Conservation (phyloP, 2,888 invertebrate species). For the Itoplectis maculator region DNA sequence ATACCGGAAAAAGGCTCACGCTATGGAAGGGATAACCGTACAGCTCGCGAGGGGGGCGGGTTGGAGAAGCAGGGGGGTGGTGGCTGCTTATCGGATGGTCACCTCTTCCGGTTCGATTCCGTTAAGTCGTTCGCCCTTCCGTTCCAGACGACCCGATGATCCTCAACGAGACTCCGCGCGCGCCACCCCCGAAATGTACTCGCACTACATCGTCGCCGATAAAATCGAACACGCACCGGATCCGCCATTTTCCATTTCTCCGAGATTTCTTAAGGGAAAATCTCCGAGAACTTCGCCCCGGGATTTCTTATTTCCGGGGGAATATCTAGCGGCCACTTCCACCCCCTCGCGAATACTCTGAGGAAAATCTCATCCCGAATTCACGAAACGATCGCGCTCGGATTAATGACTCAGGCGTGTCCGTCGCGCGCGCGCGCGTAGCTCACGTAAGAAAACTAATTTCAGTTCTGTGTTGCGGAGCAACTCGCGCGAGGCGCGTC, state of each 20-base stretch:
- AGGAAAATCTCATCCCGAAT: conserved; percentile 9
- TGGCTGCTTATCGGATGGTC: conserved; percentile 33
- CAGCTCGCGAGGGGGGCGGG: neutral
- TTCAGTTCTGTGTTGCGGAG: conserved; percentile 32
- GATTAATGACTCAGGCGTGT: conserved; percentile 30
- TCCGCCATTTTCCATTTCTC: conserved; percentile 2
- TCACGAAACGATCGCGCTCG: conserved; percentile 12
- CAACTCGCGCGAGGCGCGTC: conserved; percentile 15
- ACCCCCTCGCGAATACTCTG: too few species aligned
- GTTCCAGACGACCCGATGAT: neutral
- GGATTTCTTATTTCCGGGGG: conserved; percentile 13
- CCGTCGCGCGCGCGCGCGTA: conserved; percentile 3
- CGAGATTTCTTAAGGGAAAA: conserved; percentile 7
- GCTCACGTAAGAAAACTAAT: conserved; percentile 56
- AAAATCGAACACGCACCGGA: neutral
- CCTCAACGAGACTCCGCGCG: neutral
- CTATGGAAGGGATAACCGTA: conserved; percentile 30
- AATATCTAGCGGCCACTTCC: too few species aligned
- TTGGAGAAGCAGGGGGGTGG: too few species aligned
- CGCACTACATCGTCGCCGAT: neutral
- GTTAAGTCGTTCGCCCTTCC: conserved; percentile 18
- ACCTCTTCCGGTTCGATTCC: conserved; percentile 20
- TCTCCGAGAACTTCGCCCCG: too few species aligned
- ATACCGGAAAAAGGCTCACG: conserved; percentile 61
- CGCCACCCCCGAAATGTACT: too few species aligned